These are phyloP conservation scores for Anthopleura xanthogrammica DNA, from an alignment of 92 coral and sea anemone species.

Conservation along the genomic window DNA sequence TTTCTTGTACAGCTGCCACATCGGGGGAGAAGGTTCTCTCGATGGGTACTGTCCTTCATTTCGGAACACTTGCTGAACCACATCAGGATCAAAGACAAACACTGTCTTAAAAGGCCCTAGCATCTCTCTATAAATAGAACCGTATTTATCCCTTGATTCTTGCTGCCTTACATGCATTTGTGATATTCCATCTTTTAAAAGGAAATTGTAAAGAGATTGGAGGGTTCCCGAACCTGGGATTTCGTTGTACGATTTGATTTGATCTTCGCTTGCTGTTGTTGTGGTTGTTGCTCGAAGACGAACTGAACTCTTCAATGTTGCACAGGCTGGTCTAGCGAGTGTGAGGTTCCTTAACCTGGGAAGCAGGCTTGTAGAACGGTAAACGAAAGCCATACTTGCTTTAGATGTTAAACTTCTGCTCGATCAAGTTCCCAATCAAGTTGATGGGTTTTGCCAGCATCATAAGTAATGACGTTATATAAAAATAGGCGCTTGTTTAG, in stretches of 20 bases:
- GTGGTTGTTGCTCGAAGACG: neutral
- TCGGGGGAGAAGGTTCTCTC: conserved; percentile 48
- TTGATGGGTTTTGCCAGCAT: too few relatives aligned
- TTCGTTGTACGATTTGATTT: conserved; percentile 17
- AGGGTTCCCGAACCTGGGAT: conserved; percentile 28
- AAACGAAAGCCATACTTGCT: neutral
- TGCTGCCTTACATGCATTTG: conserved; percentile 48
- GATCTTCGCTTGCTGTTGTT: conserved; percentile 1
- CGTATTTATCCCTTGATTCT: conserved; percentile 44
- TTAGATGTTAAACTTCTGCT: neutral
- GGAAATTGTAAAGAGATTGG: neutral
- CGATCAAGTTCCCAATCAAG: too few relatives aligned
- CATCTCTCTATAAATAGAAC: conserved; percentile 55
- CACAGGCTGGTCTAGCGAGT: neutral
- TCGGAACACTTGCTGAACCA: conserved; percentile 56
- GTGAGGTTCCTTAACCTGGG: neutral
- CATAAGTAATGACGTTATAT: too few relatives aligned
- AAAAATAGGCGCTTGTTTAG: too few relatives aligned
- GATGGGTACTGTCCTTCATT: conserved; percentile 65
- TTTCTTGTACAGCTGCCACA: conserved; percentile 55
- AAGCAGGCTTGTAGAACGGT: neutral
- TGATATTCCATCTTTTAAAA: conserved; percentile 23
- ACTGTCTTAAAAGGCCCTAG: conserved; percentile 42
- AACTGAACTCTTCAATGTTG: neutral
- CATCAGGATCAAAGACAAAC: conserved; percentile 58